These are phyloP conservation scores for Drosophila sturtevanti DNA, from an alignment of 1,140 invertebrate genomes.

Conservation along the genomic window DNA sequence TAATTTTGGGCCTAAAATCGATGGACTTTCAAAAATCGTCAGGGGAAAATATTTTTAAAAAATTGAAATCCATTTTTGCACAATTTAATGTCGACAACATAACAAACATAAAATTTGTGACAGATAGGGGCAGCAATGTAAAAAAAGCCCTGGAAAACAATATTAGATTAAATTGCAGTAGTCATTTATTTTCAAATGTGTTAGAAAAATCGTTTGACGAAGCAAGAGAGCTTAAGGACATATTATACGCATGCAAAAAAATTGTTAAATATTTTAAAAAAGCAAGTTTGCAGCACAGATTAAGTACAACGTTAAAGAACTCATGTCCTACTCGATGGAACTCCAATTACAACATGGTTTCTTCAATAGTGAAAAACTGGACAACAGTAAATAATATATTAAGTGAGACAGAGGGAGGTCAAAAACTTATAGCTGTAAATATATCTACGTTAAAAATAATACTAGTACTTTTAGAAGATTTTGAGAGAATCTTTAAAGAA, in stretches of 20 bases:
- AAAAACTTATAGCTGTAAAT: constrained; percentile 4
- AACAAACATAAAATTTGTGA: constrained; percentile 2
- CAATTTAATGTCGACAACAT: not conserved
- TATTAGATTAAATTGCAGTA: not conserved
- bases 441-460: constrained; percentile 21
- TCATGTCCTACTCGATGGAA: constrained; percentile 2
- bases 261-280: constrained; percentile 8
- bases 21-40: no score
- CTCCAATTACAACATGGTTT: not conserved
- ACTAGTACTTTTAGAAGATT: constrained; percentile 10
- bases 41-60: constrained; percentile 6
- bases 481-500: constrained; percentile 16
- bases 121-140: not conserved
- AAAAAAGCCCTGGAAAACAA: constrained; percentile 1
- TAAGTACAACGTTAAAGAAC: not conserved
- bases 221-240: constrained; percentile 1
- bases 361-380: not conserved
- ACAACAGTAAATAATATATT: no score
- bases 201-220: constrained; percentile 5
- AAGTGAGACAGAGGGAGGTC: no score
- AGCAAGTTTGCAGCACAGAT: not conserved
- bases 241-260: constrained; percentile 2
- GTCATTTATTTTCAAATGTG: constrained; percentile 3
- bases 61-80: not conserved
- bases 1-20: constrained; percentile 35